These are phyloP conservation scores for Catocala fraxini DNA, from an alignment of 2,888 invertebrate species.

Conservation along the genomic window DNA sequence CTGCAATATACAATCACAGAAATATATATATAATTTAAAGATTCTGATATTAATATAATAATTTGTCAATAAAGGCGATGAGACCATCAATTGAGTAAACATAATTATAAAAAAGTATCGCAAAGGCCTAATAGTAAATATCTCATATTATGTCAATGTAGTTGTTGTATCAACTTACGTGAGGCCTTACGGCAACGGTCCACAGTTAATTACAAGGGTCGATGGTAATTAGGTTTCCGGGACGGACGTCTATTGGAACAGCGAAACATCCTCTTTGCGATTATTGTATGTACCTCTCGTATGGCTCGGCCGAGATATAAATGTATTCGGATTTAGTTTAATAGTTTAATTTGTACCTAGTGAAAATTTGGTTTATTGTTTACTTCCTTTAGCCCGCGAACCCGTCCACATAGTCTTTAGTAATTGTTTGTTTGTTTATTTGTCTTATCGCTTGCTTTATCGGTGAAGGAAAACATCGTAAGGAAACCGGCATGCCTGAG, in stretches of 20 bases:
- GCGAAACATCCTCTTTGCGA: slow-evolving; percentile 47
- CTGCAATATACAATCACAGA: too few relatives aligned
- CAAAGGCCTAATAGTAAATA: too few relatives aligned
- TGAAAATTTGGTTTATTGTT: not conserved
- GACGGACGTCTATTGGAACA: slow-evolving; percentile 54
- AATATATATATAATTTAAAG: too few relatives aligned
- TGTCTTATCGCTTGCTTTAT: too few relatives aligned
- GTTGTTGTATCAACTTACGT: slow-evolving; percentile 8
- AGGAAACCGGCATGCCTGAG: too few relatives aligned
- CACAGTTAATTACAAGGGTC: slow-evolving; percentile 61
- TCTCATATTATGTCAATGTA: too few relatives aligned
- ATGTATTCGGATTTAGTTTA: not conserved
- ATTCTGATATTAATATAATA: not conserved
- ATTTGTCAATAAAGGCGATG: too few relatives aligned
- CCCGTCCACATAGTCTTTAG: too few relatives aligned
- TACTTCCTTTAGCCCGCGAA: too few relatives aligned
- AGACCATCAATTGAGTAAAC: not conserved
- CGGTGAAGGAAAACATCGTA: too few relatives aligned
- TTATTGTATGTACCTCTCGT: slow-evolving; percentile 3
- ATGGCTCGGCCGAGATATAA: not conserved
- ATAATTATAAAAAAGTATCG: not conserved
- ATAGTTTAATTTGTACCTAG: not conserved
- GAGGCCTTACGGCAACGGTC: slow-evolving; percentile 36
- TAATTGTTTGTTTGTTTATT: too few relatives aligned
- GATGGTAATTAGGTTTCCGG: slow-evolving; percentile 68